Base-by-base conservation (phyloP, 2,888 invertebrate genomes). In the Cheilosia impressa region DNA sequence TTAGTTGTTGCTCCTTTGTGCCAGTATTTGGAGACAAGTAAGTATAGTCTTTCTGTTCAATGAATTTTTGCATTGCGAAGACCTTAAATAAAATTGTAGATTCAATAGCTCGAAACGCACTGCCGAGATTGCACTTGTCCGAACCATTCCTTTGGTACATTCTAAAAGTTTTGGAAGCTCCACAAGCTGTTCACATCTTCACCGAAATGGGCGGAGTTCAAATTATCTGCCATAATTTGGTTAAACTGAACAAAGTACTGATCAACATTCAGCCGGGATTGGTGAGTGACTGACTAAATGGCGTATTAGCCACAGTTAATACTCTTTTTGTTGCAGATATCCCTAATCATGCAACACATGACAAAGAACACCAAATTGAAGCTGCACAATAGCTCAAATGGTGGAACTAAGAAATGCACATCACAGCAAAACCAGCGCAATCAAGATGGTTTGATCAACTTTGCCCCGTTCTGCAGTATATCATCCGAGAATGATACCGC, bases 101-200 rank as follows among this genome's bases (percentile, higher is more conserved):
- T 60, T 91, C 92, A n/a, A 89, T 90, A 27, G 90, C 91, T 50
- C 90, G 91, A 2, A 91, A 91, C 53, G 89, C 90, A 41, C 87
- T 92, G 75, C 92, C 92, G 6, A 90, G 91, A 27, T 88, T 92
- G 38, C 94, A 95, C 87, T 92, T 98, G 9, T 98, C 98, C 0
- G 97, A 97, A 91, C 97, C 97, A 2, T 94, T 98, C 90, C 94
- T 98, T 66, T 96, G 96, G 94, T 95, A 97, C 89, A 95, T 97
- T 45, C 93, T 97, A 13, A 95, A 96, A 89, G 95, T 97, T 7
- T 92, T 98, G 58, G 96, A 97, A 90, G 95, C 95, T 52, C 95
- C 96, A 62, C 95, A 95, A 47, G 95, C 96, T 1, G 93, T 98
- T 6, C 93, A 94, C 62, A 95, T 95, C 15, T 98, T 98, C 91